Evolutionary conservation across 2,113 vertebrate species (phyloP).

Genomic region (Otolemur garnettii): DNA sequence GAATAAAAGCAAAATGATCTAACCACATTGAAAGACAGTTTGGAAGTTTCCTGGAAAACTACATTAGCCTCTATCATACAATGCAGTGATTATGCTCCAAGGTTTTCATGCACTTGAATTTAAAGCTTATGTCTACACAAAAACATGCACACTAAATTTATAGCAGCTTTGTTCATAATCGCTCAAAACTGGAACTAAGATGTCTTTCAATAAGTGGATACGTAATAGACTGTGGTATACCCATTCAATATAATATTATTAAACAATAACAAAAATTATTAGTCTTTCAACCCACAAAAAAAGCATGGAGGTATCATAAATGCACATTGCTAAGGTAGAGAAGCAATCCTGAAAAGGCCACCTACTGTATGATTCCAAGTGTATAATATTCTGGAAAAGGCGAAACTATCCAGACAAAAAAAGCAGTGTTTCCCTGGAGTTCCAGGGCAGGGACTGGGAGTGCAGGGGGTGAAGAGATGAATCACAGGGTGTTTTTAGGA

Average conservation of each 20-base stretch:
- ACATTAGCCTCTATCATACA: background rate
- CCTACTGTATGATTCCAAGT: background rate
- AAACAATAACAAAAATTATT: background rate
- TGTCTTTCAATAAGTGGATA: background rate
- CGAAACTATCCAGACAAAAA: background rate
- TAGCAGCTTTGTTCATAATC: background rate
- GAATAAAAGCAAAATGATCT: background rate
- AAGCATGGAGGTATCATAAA: background rate
- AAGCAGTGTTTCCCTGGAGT: background rate
- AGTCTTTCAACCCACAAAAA: background rate
- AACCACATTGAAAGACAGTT: background rate
- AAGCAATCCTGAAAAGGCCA: background rate
- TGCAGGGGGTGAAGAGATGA: background rate
- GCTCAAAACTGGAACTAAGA: background rate
- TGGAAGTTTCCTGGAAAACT: background rate
- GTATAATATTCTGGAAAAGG: background rate
- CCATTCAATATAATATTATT: background rate
- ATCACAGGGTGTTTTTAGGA: background rate
- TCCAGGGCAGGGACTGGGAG: background rate
- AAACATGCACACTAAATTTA: background rate
- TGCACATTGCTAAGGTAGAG: background rate
- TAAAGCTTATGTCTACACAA: background rate
- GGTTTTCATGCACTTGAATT: background rate
- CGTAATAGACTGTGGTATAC: background rate
- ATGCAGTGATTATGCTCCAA: background rate